phyloP scores from a whole-genome alignment of 2,113 vertebrate species.

The Perccottus glenii region DNA sequence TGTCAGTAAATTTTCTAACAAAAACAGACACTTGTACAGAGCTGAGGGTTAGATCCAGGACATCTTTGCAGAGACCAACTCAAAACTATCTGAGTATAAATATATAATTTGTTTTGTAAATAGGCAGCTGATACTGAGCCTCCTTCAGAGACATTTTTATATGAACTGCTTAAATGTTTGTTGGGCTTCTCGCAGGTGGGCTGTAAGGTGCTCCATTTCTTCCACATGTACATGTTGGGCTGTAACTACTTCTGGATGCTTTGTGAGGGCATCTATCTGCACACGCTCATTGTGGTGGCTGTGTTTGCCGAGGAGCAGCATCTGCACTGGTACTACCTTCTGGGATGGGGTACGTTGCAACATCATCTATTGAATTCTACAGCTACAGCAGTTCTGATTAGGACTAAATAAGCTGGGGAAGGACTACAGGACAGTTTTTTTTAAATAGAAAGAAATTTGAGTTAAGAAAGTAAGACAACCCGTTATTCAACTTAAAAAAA shows the following conservation, averaged over 20 bases:
- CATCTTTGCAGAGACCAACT: no score
- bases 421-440: neutral
- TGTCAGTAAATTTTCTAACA: neutral
- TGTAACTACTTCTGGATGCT: constrained; percentile 99
- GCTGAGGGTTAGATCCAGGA: no score
- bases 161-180: constrained; percentile 5
- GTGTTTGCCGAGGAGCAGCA: constrained; percentile 91
- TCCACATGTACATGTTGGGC: constrained; percentile 95
- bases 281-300: constrained; percentile 93
- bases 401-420: neutral
- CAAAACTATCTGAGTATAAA: no score
- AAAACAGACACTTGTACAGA: neutral
- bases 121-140: no score
- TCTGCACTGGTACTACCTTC: constrained; percentile 94
- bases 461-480: no score
- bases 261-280: constrained; percentile 96
- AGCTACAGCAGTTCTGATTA: neutral
- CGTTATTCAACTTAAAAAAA: no score
- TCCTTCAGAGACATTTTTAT: no score
- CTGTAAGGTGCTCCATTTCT: constrained; percentile 95
- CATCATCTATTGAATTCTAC: neutral
- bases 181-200: constrained; percentile 78
- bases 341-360: constrained; percentile 92
- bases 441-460: no score
- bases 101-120: no score